Evolutionary conservation across 2,113 vertebrate genomes (phyloP).

Genomic region (Rhinolophus sinicus): DNA sequence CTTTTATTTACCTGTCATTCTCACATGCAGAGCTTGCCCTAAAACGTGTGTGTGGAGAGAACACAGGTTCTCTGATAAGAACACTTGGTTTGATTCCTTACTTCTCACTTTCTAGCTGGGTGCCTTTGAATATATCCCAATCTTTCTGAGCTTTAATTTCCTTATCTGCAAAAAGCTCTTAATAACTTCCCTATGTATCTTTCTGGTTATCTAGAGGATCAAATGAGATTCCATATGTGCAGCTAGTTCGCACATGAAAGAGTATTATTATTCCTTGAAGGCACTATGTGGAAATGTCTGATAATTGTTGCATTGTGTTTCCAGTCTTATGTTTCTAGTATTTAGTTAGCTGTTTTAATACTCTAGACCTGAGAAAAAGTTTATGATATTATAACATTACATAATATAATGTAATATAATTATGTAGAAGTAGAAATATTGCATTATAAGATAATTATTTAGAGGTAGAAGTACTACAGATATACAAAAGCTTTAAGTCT

Average conservation of each 20-base stretch:
- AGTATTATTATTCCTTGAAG: neutral
- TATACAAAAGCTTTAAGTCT: neutral
- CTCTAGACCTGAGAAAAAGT: neutral
- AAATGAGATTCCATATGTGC: neutral
- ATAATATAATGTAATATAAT: neutral
- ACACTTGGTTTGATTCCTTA: neutral
- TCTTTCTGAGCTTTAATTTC: constrained; percentile 39
- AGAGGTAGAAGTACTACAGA: neutral
- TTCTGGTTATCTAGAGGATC: neutral
- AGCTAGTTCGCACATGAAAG: neutral
- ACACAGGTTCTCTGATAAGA: neutral
- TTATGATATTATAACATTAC: neutral
- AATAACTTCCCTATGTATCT: neutral
- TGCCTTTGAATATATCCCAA: neutral
- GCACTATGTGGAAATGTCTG: neutral
- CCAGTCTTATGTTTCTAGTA: neutral
- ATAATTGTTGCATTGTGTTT: neutral
- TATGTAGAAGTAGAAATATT: neutral
- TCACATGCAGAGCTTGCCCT: neutral
- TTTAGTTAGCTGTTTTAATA: constrained; percentile 23
- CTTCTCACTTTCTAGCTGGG: neutral
- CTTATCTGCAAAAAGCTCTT: neutral
- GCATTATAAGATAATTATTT: neutral
- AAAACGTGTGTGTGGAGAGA: neutral
- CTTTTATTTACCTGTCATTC: neutral